Conservation (phyloP, 2,113 vertebrate species). For the Planiliza haematocheilus region DNA sequence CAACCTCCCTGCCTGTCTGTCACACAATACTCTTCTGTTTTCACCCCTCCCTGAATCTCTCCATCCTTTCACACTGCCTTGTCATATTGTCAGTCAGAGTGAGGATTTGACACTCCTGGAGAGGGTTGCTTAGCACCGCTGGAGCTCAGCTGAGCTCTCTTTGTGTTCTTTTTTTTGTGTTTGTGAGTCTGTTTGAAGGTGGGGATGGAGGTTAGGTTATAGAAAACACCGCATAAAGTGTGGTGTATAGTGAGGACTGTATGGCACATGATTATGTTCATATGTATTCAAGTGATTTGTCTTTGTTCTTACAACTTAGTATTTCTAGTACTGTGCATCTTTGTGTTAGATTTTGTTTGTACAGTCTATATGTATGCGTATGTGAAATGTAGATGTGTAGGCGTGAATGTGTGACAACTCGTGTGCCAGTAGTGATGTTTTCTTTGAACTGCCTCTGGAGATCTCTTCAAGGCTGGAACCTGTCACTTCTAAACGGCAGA, state of each 20-base stretch:
- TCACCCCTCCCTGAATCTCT: conserved; percentile 57
- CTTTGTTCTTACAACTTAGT: conserved; percentile 19
- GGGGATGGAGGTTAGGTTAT: conserved; percentile 12
- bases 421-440: conserved; percentile 36
- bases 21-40: conserved; percentile 49
- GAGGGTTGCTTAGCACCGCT: conserved; percentile 51
- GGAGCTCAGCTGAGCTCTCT: conserved; percentile 42
- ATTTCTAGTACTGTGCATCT: background rate
- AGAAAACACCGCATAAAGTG: conserved; percentile 13
- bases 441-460: conserved; percentile 63
- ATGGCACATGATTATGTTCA: background rate
- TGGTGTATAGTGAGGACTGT: background rate
- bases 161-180: conserved; percentile 20
- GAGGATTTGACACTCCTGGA: conserved; percentile 58
- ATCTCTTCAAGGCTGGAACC: conserved; percentile 58
- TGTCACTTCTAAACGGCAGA: conserved; percentile 62
- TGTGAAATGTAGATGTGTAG: conserved; percentile 2
- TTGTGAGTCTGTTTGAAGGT: conserved; percentile 34
- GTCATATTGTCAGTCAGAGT: conserved; percentile 68
- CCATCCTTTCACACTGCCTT: conserved; percentile 51
- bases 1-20: conserved; percentile 29
- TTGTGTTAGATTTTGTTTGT: conserved; percentile 25
- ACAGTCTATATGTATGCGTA: background rate
- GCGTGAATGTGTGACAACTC: conserved; percentile 7
- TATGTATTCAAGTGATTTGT: conserved; percentile 3